A percentile compares a stretch with the other conserved stretches of the same genome.
Evolutionary conservation across 23 tunicate species (phyloP).

Genomic region (Trididemnum nubilum): DNA sequence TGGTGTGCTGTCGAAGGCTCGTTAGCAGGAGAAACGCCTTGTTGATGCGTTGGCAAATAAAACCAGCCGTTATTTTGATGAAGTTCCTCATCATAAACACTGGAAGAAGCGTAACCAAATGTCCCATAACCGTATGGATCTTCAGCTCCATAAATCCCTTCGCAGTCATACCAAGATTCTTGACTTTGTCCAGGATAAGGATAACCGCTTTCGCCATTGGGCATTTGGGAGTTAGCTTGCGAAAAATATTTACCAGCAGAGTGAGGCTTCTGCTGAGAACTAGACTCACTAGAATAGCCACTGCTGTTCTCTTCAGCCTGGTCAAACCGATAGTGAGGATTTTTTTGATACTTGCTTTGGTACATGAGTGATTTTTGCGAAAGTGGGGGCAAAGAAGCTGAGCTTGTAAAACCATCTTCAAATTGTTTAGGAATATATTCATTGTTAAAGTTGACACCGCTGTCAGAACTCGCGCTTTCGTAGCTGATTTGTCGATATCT

Average conservation of each 20-base stretch:
- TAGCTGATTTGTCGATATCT: slow-evolving; percentile 12
- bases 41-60: slow-evolving; percentile 48
- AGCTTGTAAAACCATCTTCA: neutral
- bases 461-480: slow-evolving; percentile 51
- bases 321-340: neutral
- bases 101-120: slow-evolving; percentile 66
- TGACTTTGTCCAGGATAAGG: neutral
- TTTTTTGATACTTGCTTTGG: neutral
- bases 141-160: slow-evolving; percentile 29
- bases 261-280: neutral
- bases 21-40: neutral
- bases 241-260: neutral
- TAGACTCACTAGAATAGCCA: neutral
- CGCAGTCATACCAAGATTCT: neutral
- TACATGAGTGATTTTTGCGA: neutral
- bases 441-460: slow-evolving; percentile 32
- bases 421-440: neutral
- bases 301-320: neutral
- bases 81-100: slow-evolving; percentile 76
- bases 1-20: neutral
- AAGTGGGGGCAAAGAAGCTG: neutral
- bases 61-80: slow-evolving; percentile 79
- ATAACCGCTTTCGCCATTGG: neutral
- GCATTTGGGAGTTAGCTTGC: neutral
- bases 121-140: slow-evolving; percentile 62